These are phyloP conservation scores for Coelogynopora nodosa DNA, from an alignment of 2,888 invertebrate species.

Conservation along the genomic window DNA sequence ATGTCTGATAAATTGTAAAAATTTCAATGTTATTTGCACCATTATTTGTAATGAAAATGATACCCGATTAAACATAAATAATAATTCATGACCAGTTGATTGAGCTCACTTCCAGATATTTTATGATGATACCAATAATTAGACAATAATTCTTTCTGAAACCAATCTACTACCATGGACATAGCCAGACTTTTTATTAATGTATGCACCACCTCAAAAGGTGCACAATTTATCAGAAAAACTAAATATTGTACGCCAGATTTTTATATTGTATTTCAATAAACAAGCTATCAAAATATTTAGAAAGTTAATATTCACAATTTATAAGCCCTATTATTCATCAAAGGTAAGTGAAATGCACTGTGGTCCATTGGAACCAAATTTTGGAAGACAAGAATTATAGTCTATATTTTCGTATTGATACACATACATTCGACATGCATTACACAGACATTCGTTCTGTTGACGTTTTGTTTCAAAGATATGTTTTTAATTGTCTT, in stretches of 20 bases:
- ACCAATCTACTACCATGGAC: too few relatives aligned
- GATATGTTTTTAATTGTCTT: conserved; percentile 4
- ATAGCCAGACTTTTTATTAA: conserved; percentile 1
- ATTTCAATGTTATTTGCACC: too few relatives aligned
- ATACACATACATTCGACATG: conserved; percentile 3
- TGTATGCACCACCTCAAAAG: conserved; percentile 8
- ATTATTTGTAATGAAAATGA: too few relatives aligned
- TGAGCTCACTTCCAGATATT: too few relatives aligned
- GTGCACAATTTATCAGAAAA: conserved; percentile 19
- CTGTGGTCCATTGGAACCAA: background rate
- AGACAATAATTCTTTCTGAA: too few relatives aligned
- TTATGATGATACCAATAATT: too few relatives aligned
- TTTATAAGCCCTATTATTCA: background rate
- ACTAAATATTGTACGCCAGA: background rate
- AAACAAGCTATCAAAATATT: conserved; percentile 18
- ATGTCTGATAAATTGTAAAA: too few relatives aligned
- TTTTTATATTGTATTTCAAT: background rate
- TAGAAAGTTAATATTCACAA: background rate
- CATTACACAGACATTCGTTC: background rate
- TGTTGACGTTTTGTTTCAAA: conserved; percentile 6
- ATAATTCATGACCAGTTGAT: too few relatives aligned
- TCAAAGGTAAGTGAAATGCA: conserved; percentile 19
- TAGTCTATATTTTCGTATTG: background rate
- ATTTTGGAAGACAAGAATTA: conserved; percentile 17
- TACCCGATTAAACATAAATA: too few relatives aligned